phyloP scores from a whole-genome alignment of 2,888 invertebrate species.

The Helobdella robusta region DNA sequence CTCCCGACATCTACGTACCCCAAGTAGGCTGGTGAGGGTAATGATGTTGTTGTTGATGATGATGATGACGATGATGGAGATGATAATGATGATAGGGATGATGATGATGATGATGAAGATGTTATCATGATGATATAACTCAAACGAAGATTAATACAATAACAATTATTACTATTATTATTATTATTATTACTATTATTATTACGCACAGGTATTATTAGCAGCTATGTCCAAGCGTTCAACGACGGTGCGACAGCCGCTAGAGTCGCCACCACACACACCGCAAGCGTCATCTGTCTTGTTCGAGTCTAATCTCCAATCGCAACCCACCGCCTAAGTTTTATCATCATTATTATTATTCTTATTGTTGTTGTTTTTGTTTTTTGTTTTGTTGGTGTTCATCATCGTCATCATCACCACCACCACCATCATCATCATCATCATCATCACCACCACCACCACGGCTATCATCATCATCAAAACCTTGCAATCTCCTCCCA shows the following conservation, averaged over 20 bases:
- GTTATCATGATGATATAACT: background rate
- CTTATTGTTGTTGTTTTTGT: background rate
- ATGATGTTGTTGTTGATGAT: background rate
- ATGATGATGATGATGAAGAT: slow-evolving; percentile 1
- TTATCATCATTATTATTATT: background rate
- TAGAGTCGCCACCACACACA: slow-evolving; percentile 72
- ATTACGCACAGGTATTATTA: slow-evolving; percentile 28
- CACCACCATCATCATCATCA: background rate
- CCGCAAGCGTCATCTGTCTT: slow-evolving; percentile 75
- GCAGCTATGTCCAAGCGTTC: slow-evolving; percentile 55
- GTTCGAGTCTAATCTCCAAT: slow-evolving; percentile 73
- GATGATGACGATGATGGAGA: background rate
- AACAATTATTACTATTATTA: too few species aligned
- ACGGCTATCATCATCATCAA: background rate
- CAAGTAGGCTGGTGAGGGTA: slow-evolving; percentile 9
- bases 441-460: slow-evolving; percentile 1
- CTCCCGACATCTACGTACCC: too few species aligned
- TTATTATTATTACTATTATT: too few species aligned
- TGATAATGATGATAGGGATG: slow-evolving; percentile 2
- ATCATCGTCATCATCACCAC: background rate
- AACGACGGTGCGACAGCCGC: slow-evolving; percentile 65
- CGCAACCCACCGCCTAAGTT: slow-evolving; percentile 74
- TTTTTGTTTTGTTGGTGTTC: background rate
- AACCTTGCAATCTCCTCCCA: slow-evolving; percentile 65
- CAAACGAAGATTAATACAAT: too few species aligned